Base-by-base conservation (phyloP, 2,113 vertebrate genomes). In the Callithrix jacchus region DNA sequence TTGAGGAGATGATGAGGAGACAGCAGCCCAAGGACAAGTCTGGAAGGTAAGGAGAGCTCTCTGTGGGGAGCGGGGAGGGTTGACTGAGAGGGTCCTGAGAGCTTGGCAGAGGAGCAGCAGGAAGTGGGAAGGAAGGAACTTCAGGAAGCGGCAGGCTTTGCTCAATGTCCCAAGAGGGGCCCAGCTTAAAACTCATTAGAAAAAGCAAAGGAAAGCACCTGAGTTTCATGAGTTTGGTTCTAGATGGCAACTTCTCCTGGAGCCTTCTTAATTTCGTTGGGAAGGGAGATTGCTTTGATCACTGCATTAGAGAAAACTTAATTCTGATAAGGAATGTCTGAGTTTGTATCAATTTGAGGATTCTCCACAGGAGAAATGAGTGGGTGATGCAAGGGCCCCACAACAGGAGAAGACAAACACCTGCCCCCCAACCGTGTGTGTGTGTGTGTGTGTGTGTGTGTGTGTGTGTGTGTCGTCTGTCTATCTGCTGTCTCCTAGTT, bases 251-350 rank as follows among this genome's bases (percentile, higher is more conserved):
- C 94, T 97, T 56, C 95, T 95, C 82, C 52, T 56, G 25, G 83
- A 94, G 87, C n/a, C 80, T 40, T 93, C 93, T 97, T 89, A 90
- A 94, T 98, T 97, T 97, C 96, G 81, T 88, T 76, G 61, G 58
- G 81, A 35, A 97, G 73, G 70, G 89, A 80, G 90, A 89, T 11
- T 0, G 0, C 77, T 93, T 96, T 97, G 94, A 94, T 97, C 86
- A 10, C 89, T 93, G 95, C 87, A 85, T 90, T 10, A 8, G 96
- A 94, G 92, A 76, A 98, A 98, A 95, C 9, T 10, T 71, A 42
- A 88, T 97, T 96, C 96, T 95, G 92, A 92, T 70, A 64, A 87
- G 92, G 85, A 66, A 81, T 13, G 58, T 0, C 40, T 94, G 89
- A 93, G 73, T 80, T 6, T 93, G 74, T n/a, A 64, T 42, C 87